phyloP scores from a whole-genome alignment of 1,140 invertebrate species.

The Neomicropteryx cornuta region DNA sequence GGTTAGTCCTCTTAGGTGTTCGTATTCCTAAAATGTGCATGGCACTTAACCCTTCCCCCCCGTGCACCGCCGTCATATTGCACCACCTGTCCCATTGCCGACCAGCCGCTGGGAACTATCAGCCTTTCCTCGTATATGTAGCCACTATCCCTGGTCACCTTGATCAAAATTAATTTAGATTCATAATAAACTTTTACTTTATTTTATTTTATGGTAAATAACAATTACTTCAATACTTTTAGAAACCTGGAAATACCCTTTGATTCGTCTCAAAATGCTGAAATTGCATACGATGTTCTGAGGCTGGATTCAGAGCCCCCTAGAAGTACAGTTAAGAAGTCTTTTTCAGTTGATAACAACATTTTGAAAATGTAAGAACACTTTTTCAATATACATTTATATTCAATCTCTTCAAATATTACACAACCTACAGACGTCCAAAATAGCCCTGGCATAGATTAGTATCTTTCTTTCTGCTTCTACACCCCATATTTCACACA shows the following conservation, averaged over 20 bases:
- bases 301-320: constrained; percentile 66
- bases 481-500: background rate
- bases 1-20: too few species aligned
- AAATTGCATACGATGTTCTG: constrained; percentile 61
- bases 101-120: too few species aligned
- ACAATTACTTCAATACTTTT: too few species aligned
- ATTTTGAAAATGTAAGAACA: constrained; percentile 48
- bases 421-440: background rate
- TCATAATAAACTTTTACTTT: too few species aligned
- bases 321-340: constrained; percentile 52
- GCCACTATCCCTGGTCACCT: too few species aligned
- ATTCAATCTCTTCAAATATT: background rate
- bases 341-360: constrained; percentile 45
- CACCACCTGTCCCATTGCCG: too few species aligned
- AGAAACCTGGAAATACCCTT: constrained; percentile 51
- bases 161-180: too few species aligned
- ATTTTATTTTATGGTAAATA: too few species aligned
- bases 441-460: constrained; percentile 6
- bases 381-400: background rate
- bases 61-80: too few species aligned
- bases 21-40: too few species aligned
- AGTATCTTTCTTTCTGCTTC: constrained; percentile 2
- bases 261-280: constrained; percentile 46
- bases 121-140: too few species aligned
- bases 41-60: too few species aligned